Evolutionary conservation across 2,797 vertebrate genomes (phyloP), one percentile per base, ranked within the genome.

Genomic region (Alcedo quadribrachys): DNA sequence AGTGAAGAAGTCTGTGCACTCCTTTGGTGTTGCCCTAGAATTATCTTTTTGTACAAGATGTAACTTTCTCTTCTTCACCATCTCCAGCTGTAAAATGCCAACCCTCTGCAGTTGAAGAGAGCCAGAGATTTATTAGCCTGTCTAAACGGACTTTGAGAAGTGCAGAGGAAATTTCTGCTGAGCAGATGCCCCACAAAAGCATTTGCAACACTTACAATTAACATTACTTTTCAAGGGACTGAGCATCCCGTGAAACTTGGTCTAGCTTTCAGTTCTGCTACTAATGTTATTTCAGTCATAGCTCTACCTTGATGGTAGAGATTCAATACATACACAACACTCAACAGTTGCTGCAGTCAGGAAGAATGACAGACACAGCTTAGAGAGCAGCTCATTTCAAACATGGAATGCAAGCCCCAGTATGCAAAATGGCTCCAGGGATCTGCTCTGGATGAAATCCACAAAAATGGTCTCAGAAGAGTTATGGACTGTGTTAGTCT

Each of bases 91-190:
- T 51, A 76, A 93, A 92, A 91, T 69, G 75, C 73, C 84, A 94
- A 87, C 66, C 1, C 7, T 90, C 62, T 63, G 69, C 79, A 93
- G 63, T 62, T 3, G 28, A 40, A 90, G 75, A 58, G 50, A 81
- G 37, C 32, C 67, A 89, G 40, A 90, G 93, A 91, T 96, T 95
- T 96, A 94, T 92, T 90, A 90, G 77, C 66, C 76, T 94, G 82
- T 87, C 88, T 63, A 63, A 93, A 73, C 89, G 87, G 94, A 57
- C 55, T 90, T 89, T 19, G 51, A 89, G 85, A 92, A 57, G n/a
- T 8, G 11, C 66, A 79, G 79, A 92, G 55, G 73, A 94, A 90
- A 94, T 90, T 94, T 93, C 94, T 95, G 89, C 70, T 0, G 15
- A 90, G 86, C 94, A 94, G 90, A 91, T 89, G 90, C 78, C 84